phyloP scores from a whole-genome alignment of 2,888 invertebrate genomes.

The Copidosoma aretas region DNA sequence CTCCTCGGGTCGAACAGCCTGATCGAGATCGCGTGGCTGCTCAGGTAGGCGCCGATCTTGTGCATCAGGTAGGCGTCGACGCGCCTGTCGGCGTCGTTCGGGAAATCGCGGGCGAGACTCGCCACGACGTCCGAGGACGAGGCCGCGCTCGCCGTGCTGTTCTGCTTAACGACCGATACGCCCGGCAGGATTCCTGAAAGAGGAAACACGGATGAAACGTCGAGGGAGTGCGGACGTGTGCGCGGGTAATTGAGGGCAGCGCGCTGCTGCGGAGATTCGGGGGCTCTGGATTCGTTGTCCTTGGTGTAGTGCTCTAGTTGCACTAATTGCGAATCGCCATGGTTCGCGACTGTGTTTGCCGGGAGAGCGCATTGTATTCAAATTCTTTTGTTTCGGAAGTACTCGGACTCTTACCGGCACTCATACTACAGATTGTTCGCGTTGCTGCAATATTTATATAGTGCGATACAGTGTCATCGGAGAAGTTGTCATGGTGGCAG shows the following conservation, averaged over 20 bases:
- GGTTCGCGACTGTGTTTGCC: background rate
- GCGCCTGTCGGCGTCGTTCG: slow-evolving; percentile 77
- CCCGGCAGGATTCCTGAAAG: slow-evolving; percentile 71
- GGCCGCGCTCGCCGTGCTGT: slow-evolving; percentile 61
- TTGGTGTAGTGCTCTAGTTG: background rate
- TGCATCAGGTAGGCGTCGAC: slow-evolving; percentile 78
- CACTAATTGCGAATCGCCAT: slow-evolving; percentile 3
- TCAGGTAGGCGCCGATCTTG: slow-evolving; percentile 74
- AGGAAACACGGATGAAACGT: background rate
- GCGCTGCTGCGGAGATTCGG: background rate
- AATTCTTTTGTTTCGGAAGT: background rate
- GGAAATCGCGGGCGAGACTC: slow-evolving; percentile 77
- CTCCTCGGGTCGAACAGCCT: slow-evolving; percentile 72
- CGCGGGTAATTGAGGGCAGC: too few species aligned
- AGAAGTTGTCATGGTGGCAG: too few species aligned
- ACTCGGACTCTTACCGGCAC: too few species aligned
- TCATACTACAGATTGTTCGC: too few species aligned
- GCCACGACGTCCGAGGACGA: slow-evolving; percentile 75
- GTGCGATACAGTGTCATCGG: background rate
- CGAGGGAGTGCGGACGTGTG: too few species aligned
- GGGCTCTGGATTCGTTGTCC: background rate
- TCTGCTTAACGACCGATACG: slow-evolving; percentile 75
- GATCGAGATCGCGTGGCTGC: slow-evolving; percentile 76
- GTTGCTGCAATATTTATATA: too few species aligned
- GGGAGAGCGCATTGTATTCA: background rate